Base-by-base conservation (phyloP, 2,113 vertebrate species). In the Takifugu flavidus region DNA sequence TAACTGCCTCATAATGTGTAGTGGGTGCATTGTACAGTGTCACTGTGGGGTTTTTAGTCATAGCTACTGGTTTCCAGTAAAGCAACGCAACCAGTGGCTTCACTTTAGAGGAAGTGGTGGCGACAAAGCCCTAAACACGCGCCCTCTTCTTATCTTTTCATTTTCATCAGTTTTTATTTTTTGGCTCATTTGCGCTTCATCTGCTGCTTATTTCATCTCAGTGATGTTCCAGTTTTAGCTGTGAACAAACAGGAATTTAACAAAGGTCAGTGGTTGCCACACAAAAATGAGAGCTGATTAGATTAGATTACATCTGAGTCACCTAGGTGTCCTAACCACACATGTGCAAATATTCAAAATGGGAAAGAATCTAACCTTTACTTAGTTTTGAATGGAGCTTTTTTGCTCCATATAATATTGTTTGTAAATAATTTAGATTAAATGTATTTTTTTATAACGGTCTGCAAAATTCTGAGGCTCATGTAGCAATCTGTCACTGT, bases 1-100 rank as follows among this genome's bases (percentile, higher is more conserved):
- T 62, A 79, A 75, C 75, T 54, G 75, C 62, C 72, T 70, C 20
- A 4, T 46, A 50, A 29, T 47, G 45, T 47, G 45, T 11, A 39
- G 45, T 11, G 11, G 13, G 45, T 46, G 45, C 15, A n/a, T 46
- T 7, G 2, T 53, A 65, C 56, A 53, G n/a, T 67, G 60, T 65
- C 62, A 56, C 15, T 59, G 76, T 79, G 63, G 62, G 49, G 74
- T 77, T 88, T 79, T 88, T 84, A 87, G 78, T 87, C 84, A 84
- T 54, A 72, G 65, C 65, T 53, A 83, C 79, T 82, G 82, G 80
- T 85, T 91, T 90, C 86, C 87, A 88, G 84, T 82, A 87, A 89
- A 79, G 70, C 65, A 65, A 75, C 77, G 75, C 70, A 74, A 64
- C 74, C 64, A 78, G 62, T 78, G 72, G 52, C 74, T 80, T 82